These are phyloP conservation scores for Chrysolina americana DNA, from an alignment of 2,888 invertebrate genomes.

Conservation along the genomic window DNA sequence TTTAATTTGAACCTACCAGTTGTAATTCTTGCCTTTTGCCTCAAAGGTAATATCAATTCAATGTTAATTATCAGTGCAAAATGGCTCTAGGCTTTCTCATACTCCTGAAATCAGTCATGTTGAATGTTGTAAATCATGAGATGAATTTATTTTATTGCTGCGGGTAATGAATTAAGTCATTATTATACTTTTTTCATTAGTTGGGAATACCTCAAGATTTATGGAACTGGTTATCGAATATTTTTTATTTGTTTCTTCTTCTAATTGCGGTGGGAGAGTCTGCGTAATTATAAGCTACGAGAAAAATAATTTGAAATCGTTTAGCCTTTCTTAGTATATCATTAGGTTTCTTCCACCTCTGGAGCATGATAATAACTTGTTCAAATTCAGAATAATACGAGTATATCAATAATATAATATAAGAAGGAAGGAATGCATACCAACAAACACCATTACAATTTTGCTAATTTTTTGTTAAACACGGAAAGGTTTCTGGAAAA, in stretches of 20 bases:
- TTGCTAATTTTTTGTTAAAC: no score
- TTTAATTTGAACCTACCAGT: constrained; percentile 9
- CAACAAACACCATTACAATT: no score
- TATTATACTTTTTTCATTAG: constrained; percentile 18
- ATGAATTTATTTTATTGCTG: constrained; percentile 20
- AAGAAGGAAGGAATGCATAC: no score
- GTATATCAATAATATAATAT: no score
- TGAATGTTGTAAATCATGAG: constrained; percentile 18
- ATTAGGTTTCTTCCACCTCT: no score
- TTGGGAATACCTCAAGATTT: constrained; percentile 10
- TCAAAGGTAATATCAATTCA: constrained; percentile 12
- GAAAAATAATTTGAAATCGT: background rate
- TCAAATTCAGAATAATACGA: no score
- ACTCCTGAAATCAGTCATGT: constrained; percentile 21
- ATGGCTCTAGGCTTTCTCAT: constrained; percentile 15
- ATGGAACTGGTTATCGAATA: background rate
- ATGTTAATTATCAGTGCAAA: constrained; percentile 14
- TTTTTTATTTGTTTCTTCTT: background rate
- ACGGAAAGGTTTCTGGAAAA: no score
- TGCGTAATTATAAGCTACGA: background rate
- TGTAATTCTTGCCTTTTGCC: constrained; percentile 3
- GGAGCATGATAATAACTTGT: no score
- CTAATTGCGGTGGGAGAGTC: constrained; percentile 9
- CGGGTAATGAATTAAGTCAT: constrained; percentile 19
- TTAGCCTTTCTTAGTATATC: no score